Evolutionary conservation across 2,797 vertebrate genomes (phyloP).

Genomic region (Rhincodon typus): DNA sequence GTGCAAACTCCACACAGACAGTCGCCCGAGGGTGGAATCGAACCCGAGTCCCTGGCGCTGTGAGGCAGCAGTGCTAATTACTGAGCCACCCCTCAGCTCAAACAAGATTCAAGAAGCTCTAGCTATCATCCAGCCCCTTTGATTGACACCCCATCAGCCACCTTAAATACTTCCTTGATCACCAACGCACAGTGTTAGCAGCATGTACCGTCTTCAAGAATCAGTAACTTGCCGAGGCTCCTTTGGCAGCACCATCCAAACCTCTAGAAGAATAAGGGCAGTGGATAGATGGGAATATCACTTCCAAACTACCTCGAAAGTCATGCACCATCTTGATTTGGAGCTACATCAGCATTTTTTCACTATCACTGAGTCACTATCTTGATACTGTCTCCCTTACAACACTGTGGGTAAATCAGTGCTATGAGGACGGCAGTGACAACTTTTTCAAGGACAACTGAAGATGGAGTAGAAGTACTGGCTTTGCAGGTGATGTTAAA

Average conservation of each 20-base stretch:
- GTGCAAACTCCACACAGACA: too few relatives aligned
- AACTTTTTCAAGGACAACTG: not conserved
- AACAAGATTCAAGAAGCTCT: not conserved
- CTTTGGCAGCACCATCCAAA: not conserved
- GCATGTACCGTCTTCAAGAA: not conserved
- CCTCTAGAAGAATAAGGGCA: not conserved
- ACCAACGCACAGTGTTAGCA: not conserved
- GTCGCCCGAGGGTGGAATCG: too few relatives aligned
- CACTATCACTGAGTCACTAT: not conserved
- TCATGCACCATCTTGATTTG: not conserved
- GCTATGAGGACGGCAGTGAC: not conserved
- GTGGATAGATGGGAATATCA: not conserved
- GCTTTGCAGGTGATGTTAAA: not conserved
- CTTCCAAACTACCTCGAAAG: not conserved
- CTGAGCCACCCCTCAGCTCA: not conserved
- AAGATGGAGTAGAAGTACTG: not conserved
- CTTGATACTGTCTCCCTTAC: not conserved
- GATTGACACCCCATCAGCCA: not conserved
- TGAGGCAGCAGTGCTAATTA: too few relatives aligned
- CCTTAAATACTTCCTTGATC: not conserved
- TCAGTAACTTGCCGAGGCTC: not conserved
- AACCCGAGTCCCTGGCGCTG: too few relatives aligned
- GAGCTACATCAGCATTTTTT: not conserved
- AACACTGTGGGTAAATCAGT: not conserved
- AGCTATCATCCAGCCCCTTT: not conserved